Percentiles rank a stretch among this genome's conserved stretches.
Conservation (phyloP, 2,888 invertebrate genomes). For the Thereva unica region DNA sequence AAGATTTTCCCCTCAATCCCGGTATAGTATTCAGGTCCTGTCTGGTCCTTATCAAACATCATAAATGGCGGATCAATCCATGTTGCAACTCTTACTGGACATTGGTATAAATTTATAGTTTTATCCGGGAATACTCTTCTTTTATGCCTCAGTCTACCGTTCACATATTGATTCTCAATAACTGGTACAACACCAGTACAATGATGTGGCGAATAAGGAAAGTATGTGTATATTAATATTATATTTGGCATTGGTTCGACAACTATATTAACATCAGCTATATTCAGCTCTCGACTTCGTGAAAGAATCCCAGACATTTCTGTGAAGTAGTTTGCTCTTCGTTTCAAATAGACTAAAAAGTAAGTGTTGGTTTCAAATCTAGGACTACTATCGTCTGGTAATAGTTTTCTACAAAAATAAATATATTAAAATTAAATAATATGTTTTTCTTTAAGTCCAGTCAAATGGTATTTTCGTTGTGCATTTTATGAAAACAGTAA, state of each 20-base stretch:
- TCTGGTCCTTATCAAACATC: not conserved
- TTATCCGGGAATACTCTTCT: slow-evolving; percentile 23
- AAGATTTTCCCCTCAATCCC: slow-evolving; percentile 37
- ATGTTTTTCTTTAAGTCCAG: no score
- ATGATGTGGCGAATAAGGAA: slow-evolving; percentile 15
- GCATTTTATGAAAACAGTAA: no score
- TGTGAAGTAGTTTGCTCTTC: no score
- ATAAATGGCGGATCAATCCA: slow-evolving; percentile 35
- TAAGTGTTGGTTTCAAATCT: no score
- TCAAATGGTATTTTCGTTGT: no score
- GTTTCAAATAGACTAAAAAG: no score
- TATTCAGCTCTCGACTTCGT: not conserved
- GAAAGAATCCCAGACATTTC: no score
- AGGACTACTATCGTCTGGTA: no score
- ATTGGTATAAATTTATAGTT: slow-evolving; percentile 24
- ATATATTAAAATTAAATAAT: no score
- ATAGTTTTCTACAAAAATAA: no score
- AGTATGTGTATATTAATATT: slow-evolving; percentile 10
- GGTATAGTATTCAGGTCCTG: not conserved
- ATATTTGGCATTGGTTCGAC: not conserved
- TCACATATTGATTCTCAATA: not conserved
- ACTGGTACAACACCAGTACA: not conserved
- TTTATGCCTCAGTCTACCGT: not conserved
- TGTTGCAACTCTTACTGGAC: slow-evolving; percentile 24
- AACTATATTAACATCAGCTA: slow-evolving; percentile 11